phyloP scores from a whole-genome alignment of 2,797 vertebrate species.

The Oreochromis grahami region DNA sequence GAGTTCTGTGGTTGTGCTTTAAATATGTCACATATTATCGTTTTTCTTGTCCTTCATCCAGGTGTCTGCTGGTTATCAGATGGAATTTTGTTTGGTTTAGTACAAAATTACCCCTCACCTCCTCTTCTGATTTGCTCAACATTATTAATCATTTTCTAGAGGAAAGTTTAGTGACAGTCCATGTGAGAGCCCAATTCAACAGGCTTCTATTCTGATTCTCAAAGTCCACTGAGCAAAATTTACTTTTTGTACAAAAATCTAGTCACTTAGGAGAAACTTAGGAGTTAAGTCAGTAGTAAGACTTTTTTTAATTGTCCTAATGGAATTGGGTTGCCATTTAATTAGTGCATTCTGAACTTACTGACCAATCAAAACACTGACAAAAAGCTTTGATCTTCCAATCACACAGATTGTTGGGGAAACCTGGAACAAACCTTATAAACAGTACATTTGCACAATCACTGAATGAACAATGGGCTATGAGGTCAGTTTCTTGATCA shows the following conservation, averaged over 20 bases:
- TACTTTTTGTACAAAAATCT: not conserved
- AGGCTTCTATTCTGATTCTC: fast-evolving
- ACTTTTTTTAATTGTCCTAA: not conserved
- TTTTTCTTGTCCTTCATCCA: not conserved
- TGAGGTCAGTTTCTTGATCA: too few species aligned
- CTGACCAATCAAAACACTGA: not conserved
- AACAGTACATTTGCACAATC: not conserved
- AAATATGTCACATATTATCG: not conserved
- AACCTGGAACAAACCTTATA: not conserved
- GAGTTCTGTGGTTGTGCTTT: fast-evolving
- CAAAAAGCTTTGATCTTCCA: not conserved
- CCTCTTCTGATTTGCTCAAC: not conserved
- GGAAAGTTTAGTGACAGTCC: not conserved
- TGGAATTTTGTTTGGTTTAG: not conserved
- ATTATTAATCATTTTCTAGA: not conserved
- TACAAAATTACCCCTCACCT: not conserved
- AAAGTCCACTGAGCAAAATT: not conserved
- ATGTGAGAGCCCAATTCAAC: not conserved
- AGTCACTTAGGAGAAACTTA: fast-evolving
- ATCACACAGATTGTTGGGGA: not conserved
- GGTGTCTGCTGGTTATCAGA: not conserved
- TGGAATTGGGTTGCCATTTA: not conserved
- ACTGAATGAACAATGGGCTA: not conserved
- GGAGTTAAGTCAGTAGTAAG: not conserved
- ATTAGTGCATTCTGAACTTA: fast-evolving